Percentiles rank a stretch among this genome's conserved stretches.
phyloP scores from a whole-genome alignment of 2,797 vertebrate species.

The Novumbra hubbsi region DNA sequence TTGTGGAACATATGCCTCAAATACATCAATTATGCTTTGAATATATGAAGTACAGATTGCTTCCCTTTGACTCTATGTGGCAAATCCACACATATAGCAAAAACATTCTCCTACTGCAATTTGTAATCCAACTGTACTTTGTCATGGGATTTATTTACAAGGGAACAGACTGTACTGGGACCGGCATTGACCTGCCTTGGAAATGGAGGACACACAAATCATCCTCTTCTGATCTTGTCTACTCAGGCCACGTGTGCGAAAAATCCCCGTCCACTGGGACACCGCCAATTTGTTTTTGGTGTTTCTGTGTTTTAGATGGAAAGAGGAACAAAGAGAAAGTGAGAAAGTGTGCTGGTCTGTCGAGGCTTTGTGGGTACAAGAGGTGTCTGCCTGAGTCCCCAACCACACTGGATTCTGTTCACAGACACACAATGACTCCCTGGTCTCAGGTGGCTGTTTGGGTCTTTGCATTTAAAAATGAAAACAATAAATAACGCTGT shows the following conservation, averaged over 20 bases:
- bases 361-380: conserved; percentile 10
- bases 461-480: conserved; percentile 6
- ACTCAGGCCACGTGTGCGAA: not conserved
- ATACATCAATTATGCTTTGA: no score
- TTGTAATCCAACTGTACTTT: not conserved
- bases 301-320: not conserved
- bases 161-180: not conserved
- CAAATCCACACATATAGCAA: not conserved
- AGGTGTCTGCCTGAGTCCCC: conserved; percentile 45
- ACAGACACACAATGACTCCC: conserved; percentile 41
- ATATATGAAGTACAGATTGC: not conserved
- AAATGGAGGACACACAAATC: not conserved
- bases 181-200: not conserved
- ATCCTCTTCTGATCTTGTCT: not conserved
- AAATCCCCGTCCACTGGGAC: not conserved
- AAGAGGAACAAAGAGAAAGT: conserved; percentile 13
- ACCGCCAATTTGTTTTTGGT: not conserved
- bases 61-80: not conserved
- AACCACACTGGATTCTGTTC: conserved; percentile 33
- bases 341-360: not conserved
- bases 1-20: no score
- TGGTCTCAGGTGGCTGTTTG: not conserved
- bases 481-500: no score
- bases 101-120: not conserved
- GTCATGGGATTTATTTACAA: not conserved